These are phyloP conservation scores for Gorsachius goisagi DNA, from an alignment of 2,113 vertebrate species.

Conservation along the genomic window DNA sequence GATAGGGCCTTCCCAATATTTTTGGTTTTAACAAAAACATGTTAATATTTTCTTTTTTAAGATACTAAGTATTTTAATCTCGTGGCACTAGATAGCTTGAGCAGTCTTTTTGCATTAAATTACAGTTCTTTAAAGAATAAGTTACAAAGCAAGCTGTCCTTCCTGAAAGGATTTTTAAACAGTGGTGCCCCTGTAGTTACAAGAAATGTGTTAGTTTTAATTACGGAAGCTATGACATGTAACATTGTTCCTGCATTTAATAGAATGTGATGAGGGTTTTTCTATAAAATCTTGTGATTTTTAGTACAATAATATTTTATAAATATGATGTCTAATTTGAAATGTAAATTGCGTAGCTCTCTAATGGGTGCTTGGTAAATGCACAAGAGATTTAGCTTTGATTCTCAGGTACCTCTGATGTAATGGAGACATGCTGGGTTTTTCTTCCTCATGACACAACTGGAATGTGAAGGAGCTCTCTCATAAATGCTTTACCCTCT, in stretches of 20 bases:
- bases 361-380: conserved; percentile 51
- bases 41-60: not conserved
- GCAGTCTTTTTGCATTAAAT: not conserved
- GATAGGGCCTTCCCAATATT: not conserved
- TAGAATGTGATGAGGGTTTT: conserved; percentile 55
- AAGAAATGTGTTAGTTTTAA: not conserved
- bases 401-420: conserved; percentile 73
- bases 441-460: conserved; percentile 16
- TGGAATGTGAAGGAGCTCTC: conserved; percentile 57
- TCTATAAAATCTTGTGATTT: conserved; percentile 50
- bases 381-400: conserved; percentile 57
- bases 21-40: not conserved
- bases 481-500: not conserved
- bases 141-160: not conserved
- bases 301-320: conserved; percentile 54
- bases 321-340: conserved; percentile 33
- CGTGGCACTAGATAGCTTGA: not conserved
- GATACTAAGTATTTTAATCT: not conserved
- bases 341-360: conserved; percentile 31
- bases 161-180: conserved; percentile 41
- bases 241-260: conserved; percentile 64
- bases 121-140: not conserved
- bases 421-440: conserved; percentile 24
- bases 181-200: conserved; percentile 21
- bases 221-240: not conserved